Base-by-base conservation (phyloP, 2,888 invertebrate species). In the Apotomis capreana region DNA sequence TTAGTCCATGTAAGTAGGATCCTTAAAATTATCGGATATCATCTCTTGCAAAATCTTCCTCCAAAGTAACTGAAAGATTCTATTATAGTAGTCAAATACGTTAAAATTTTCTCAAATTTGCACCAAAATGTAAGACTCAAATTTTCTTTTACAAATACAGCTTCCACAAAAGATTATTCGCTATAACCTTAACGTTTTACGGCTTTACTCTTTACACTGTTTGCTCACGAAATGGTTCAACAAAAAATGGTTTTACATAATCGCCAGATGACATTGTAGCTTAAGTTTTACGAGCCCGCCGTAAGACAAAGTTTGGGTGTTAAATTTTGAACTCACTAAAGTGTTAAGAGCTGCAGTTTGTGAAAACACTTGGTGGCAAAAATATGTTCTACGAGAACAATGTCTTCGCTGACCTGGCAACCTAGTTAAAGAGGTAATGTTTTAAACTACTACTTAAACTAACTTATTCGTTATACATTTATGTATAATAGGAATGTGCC, bases 241-340 rank as follows among this genome's bases (percentile, higher is more conserved):
- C 60, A 69, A 68, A 70, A 77, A 77, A 76, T 69, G 73, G 72
- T 76, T 77, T 75, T 74, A 60, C 74, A 76, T 75, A 76, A 65
- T 70, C 65, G 58, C 63, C 67, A 64, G 68, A 74, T 70, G 71
- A 74, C 74, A 78, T 69, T 78, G 77, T 78, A 70, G 72, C 74
- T 67, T 68, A 69, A 67, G 65, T 74, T 76, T 75, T 72, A 74
- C 71, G 71, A 62, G 57, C 37, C 54, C 61, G 64, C 65, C 65
- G 68, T 72, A 72, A 74, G 71, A 70, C 60, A 46, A 76, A 74
- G 69, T 74, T 74, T 64, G 65, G 65, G 51, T 70, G 65, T 76
- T 74, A 75, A 75, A 61, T 62, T 70, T 74, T 64, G 71, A 71
- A 63, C 51, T 74, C 55, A 57, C 46, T 64, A 68, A 74, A 68